Conservation (phyloP, 2,797 vertebrate species). For the Acipenser oxyrinchus region DNA sequence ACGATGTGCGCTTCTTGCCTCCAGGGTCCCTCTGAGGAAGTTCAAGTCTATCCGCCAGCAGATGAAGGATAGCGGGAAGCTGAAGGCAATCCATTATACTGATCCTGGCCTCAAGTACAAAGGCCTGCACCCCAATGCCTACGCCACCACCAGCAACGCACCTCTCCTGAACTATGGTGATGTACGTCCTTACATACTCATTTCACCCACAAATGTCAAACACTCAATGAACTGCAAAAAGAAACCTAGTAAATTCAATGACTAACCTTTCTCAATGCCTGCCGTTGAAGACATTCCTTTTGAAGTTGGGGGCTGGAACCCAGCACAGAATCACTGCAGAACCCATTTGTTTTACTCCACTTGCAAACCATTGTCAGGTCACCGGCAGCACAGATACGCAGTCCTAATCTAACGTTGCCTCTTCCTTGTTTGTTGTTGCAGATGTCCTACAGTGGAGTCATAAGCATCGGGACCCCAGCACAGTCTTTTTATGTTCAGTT, state of each 20-base stretch:
- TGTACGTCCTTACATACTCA: not conserved
- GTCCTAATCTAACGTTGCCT: slow-evolving; percentile 34
- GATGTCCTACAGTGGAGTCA: slow-evolving; percentile 48
- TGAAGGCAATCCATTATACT: no score
- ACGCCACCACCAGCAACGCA: not conserved
- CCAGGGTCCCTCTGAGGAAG: no score
- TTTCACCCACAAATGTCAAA: not conserved
- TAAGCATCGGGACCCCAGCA: slow-evolving; percentile 45
- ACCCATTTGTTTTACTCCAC: no score
- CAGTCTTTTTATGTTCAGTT: slow-evolving; percentile 50
- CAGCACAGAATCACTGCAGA: not conserved
- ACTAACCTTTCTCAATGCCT: no score
- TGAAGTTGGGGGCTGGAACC: not conserved
- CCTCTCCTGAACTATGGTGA: not conserved
- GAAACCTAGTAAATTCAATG: no score
- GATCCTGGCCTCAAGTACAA: not conserved
- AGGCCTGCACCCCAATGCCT: not conserved
- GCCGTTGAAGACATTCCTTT: no score
- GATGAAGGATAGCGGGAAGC: no score
- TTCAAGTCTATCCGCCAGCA: no score
- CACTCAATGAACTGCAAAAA: not conserved
- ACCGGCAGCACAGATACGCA: not conserved
- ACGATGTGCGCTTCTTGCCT: no score
- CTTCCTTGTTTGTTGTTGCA: slow-evolving; percentile 19
- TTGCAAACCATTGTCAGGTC: no score